Conservation (phyloP, 2,888 invertebrate genomes). For the Drosophila formosana region DNA sequence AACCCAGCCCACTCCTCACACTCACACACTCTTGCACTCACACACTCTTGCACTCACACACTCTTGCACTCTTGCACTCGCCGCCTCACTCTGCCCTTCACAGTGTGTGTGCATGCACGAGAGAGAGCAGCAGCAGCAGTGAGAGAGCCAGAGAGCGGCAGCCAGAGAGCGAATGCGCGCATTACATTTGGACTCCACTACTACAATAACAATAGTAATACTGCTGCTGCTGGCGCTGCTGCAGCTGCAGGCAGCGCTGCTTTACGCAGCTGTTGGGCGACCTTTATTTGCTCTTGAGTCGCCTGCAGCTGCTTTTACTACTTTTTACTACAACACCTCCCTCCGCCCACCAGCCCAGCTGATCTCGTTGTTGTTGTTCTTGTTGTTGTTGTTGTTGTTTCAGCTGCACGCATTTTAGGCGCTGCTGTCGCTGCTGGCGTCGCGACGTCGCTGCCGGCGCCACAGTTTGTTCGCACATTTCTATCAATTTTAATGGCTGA, state of each 20-base stretch:
- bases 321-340: slow-evolving; percentile 52
- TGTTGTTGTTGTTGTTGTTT: slow-evolving; percentile 18
- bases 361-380: slow-evolving; percentile 35
- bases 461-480: slow-evolving; percentile 52
- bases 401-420: slow-evolving; percentile 61
- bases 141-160: slow-evolving; percentile 26
- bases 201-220: background rate
- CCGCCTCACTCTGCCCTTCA: slow-evolving; percentile 20
- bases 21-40: slow-evolving; percentile 1
- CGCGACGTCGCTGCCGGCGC: slow-evolving; percentile 30
- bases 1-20: slow-evolving; percentile 58
- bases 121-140: background rate
- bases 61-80: slow-evolving; percentile 26
- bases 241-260: slow-evolving; percentile 60
- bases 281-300: slow-evolving; percentile 77
- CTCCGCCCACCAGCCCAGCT: slow-evolving; percentile 44
- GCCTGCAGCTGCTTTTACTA: slow-evolving; percentile 64
- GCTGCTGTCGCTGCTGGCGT: slow-evolving; percentile 26
- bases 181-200: slow-evolving; percentile 16
- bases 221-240: slow-evolving; percentile 33
- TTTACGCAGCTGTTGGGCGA: slow-evolving; percentile 71
- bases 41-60: background rate
- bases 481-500: slow-evolving; percentile 73
- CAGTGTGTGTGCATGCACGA: background rate
- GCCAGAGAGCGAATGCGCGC: slow-evolving; percentile 15